Base-by-base conservation (phyloP, 1,140 invertebrate species). In the Drosophila grimshawi region DNA sequence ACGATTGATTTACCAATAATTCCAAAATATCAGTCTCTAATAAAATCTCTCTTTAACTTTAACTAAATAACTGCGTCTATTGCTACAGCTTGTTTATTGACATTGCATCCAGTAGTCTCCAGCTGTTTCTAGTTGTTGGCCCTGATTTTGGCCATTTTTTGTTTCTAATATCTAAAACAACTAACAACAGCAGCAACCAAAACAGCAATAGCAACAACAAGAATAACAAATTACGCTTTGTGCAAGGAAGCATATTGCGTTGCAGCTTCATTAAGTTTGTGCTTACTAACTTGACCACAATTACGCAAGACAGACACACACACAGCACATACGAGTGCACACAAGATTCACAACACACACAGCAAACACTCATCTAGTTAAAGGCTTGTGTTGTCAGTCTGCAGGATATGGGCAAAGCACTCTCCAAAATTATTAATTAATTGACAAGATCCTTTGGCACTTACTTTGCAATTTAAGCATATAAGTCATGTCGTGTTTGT, bases 161-260 rank as follows among this genome's bases (percentile, higher is more conserved):
- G 19, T 19, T 19, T 19, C 32, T 19, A 76, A 76, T 76, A 68
- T 76, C 4, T 39, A 41, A 56, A 51, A 11, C 37, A 43, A 33
- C 19, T 27, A 32, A 52, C 7, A 57, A 7, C 19, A 66, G 33
- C 35, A 45, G 37, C 2, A 33, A 33, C 52, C 19, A 19, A 19
- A 46, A 73, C 33, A 4, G 33, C 39, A 43, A 43, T 33, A 70
- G 19, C 43, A 32, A 32, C 56, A 45, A 51, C 8, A 43, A 37
- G 30, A 43, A 2, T n/a, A 6, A 43, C 29, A 43, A 59, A n/a
- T 43, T 3, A 52, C 2, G 8, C 37, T 35, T 5, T 29, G 29
- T 6, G 41, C 56, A 59, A 8, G 5, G 43, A 49, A 48, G 59
- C 45, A 62, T 48, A 62, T 37, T 49, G 29, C 29, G 19, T 49